Conservation (phyloP, 2,113 vertebrate species). For the Tauraco erythrolophus region DNA sequence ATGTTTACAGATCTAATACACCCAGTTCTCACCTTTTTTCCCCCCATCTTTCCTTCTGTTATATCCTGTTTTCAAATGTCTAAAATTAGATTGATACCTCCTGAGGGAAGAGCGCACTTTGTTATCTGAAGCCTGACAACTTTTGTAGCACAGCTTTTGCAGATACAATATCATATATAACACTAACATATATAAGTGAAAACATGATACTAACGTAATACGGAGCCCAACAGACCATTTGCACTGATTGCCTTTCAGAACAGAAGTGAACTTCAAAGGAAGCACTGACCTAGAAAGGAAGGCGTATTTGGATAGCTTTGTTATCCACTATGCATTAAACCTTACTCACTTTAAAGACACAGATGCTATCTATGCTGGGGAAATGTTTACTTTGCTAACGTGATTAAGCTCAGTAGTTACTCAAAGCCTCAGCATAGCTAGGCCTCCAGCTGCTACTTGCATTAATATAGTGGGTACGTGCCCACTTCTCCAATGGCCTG, state of each 20-base stretch:
- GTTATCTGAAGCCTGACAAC: not conserved
- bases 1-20: constrained; percentile 42
- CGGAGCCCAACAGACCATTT: not conserved
- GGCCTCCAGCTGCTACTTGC: not conserved
- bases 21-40: not conserved
- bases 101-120: not conserved
- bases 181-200: not conserved
- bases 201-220: not conserved
- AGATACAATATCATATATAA: not conserved
- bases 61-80: not conserved
- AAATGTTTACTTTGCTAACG: not conserved
- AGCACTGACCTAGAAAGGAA: constrained; percentile 22
- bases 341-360: not conserved
- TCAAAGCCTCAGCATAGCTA: not conserved
- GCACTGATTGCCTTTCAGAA: not conserved
- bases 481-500: not conserved
- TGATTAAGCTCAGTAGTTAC: not conserved
- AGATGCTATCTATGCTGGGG: not conserved
- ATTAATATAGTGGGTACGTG: not conserved
- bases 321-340: not conserved
- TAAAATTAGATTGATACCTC: constrained; percentile 11
- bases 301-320: not conserved
- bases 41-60: not conserved
- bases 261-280: not conserved
- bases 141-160: not conserved